Conservation (phyloP, 2,888 invertebrate species). For the Apotomis betuletana region DNA sequence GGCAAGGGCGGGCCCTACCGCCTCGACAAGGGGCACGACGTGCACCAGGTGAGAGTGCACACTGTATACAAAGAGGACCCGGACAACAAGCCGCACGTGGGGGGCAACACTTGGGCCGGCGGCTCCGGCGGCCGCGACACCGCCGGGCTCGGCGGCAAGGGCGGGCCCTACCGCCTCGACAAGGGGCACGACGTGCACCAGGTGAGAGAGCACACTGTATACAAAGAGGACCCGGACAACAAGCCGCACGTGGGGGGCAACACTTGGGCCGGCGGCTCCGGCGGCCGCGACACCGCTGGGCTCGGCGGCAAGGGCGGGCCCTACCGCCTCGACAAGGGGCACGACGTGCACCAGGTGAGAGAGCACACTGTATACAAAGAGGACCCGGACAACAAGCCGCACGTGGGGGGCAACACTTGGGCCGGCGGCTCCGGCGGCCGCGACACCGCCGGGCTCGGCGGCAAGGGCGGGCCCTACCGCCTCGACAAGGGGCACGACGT, state of each 20-base stretch:
- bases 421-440: constrained; percentile 97
- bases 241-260: constrained; percentile 98
- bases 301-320: constrained; percentile 98
- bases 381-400: constrained; percentile 94
- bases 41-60: constrained; percentile 89
- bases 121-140: constrained; percentile 97
- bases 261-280: constrained; percentile 98
- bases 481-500: constrained; percentile 97
- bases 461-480: constrained; percentile 97
- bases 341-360: constrained; percentile 93
- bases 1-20: constrained; percentile 98
- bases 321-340: constrained; percentile 96
- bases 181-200: constrained; percentile 97
- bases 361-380: constrained; percentile 74
- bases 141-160: constrained; percentile 97
- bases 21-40: constrained; percentile 95
- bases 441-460: constrained; percentile 97
- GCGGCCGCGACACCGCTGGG: constrained; percentile 97
- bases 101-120: constrained; percentile 98
- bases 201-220: constrained; percentile 68
- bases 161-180: constrained; percentile 97
- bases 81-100: constrained; percentile 95
- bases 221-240: constrained; percentile 89
- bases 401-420: constrained; percentile 98
- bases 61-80: constrained; percentile 85